A percentile compares a stretch with the other conserved stretches of the same genome.
Conservation (phyloP, 2,888 invertebrate genomes). For the Heliconius sara region DNA sequence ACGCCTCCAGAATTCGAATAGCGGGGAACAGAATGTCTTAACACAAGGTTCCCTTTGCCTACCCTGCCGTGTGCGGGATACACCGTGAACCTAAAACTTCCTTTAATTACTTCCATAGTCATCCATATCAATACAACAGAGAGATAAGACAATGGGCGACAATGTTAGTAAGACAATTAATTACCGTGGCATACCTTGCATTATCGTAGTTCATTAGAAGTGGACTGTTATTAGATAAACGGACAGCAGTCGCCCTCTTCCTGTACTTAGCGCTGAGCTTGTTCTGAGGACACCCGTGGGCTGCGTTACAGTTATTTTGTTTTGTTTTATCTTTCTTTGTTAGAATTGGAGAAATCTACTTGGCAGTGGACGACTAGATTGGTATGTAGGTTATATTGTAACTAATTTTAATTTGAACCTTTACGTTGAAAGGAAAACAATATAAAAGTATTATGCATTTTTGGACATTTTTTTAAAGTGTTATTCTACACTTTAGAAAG, state of each 20-base stretch:
- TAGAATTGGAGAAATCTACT: conserved; percentile 13
- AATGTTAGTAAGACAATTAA: conserved; percentile 34
- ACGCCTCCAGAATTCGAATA: no score
- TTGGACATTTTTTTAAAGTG: no score
- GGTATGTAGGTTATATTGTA: conserved; percentile 15
- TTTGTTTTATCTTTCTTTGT: conserved; percentile 36
- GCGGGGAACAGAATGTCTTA: no score
- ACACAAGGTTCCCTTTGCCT: no score
- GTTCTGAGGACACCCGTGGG: conserved; percentile 44
- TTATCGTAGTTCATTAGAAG: conserved; percentile 45
- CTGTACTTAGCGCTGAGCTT: conserved; percentile 40
- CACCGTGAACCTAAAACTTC: not conserved
- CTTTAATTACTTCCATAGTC: not conserved
- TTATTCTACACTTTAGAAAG: no score
- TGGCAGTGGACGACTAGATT: not conserved
- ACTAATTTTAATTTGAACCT: not conserved
- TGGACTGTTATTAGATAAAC: conserved; percentile 44
- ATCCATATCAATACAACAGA: not conserved
- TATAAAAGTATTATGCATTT: no score
- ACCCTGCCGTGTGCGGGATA: no score
- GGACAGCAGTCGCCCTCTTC: conserved; percentile 41
- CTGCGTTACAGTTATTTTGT: conserved; percentile 44
- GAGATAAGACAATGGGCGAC: conserved; percentile 23
- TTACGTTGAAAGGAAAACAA: not conserved
- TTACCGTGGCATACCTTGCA: conserved; percentile 42